Conservation (phyloP, 2,797 vertebrate genomes). For the Danio choprae region DNA sequence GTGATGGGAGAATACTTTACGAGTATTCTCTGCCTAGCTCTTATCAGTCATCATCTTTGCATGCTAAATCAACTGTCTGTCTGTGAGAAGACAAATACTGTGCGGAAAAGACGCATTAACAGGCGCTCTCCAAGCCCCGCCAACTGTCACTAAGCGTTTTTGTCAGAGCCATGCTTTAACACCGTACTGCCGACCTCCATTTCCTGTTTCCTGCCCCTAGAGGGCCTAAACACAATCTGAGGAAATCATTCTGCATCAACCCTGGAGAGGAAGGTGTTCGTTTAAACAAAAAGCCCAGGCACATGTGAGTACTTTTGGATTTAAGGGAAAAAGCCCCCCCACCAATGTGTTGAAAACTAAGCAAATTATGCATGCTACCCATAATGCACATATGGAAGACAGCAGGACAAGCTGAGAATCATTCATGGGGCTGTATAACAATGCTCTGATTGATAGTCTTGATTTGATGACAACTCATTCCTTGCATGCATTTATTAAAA, state of each 20-base stretch:
- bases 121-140: constrained; percentile 61
- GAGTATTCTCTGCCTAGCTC: constrained; percentile 19
- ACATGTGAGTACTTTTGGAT: constrained; percentile 37
- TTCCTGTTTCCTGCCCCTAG: constrained; percentile 72
- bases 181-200: constrained; percentile 64
- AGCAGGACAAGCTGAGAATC: constrained; percentile 16
- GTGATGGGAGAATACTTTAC: constrained; percentile 50
- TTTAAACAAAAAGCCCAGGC: constrained; percentile 48
- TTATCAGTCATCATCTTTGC: constrained; percentile 53
- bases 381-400: constrained; percentile 23
- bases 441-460: constrained; percentile 31
- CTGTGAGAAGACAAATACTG: constrained; percentile 73
- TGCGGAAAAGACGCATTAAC: constrained; percentile 73
- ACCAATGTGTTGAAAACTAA: constrained; percentile 33
- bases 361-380: constrained; percentile 15
- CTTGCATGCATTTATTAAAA: constrained; percentile 12
- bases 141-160: constrained; percentile 70
- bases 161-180: constrained; percentile 68
- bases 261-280: constrained; percentile 58
- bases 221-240: constrained; percentile 71
- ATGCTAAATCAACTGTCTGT: constrained; percentile 60
- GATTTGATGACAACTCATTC: constrained; percentile 11
- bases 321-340: constrained; percentile 24
- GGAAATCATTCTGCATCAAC: constrained; percentile 69
- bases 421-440: constrained; percentile 6